phyloP scores from a whole-genome alignment of 2,888 invertebrate genomes.

The Macroteleia sp. region DNA sequence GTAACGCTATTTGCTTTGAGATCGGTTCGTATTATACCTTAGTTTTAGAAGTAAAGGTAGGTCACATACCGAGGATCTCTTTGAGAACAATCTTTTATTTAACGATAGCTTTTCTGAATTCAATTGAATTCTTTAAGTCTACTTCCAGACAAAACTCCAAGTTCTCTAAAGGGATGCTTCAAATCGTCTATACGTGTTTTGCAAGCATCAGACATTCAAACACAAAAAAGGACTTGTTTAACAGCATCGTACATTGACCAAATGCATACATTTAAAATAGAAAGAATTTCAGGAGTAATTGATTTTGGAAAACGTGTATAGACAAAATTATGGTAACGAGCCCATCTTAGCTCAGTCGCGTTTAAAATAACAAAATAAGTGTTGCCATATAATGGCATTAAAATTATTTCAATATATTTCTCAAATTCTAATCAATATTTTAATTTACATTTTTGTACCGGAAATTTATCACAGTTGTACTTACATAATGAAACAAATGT shows the following conservation, averaged over 20 bases:
- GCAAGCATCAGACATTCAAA: conserved; percentile 6
- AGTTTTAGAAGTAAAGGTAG: conserved; percentile 82
- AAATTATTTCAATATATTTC: no score
- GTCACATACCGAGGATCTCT: conserved; percentile 70
- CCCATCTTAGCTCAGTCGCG: conserved; percentile 55
- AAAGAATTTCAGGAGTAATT: not conserved
- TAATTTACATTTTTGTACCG: no score
- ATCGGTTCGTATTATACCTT: conserved; percentile 82
- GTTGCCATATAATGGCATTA: no score
- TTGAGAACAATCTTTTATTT: conserved; percentile 42
- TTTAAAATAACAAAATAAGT: no score
- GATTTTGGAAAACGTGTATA: conserved; percentile 49
- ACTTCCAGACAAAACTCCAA: conserved; percentile 36
- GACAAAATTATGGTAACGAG: conserved; percentile 49
- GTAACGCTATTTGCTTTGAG: conserved; percentile 84
- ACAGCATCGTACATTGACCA: no score
- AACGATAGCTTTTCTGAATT: not conserved
- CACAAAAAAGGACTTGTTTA: no score
- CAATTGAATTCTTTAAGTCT: not conserved
- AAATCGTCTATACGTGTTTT: conserved; percentile 56
- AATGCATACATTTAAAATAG: no score
- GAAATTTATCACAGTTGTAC: no score
- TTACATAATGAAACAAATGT: no score
- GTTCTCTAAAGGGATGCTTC: conserved; percentile 72
- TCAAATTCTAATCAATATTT: no score